Base-by-base conservation (phyloP, 2,113 vertebrate genomes). In the Tachysurus vachellii region DNA sequence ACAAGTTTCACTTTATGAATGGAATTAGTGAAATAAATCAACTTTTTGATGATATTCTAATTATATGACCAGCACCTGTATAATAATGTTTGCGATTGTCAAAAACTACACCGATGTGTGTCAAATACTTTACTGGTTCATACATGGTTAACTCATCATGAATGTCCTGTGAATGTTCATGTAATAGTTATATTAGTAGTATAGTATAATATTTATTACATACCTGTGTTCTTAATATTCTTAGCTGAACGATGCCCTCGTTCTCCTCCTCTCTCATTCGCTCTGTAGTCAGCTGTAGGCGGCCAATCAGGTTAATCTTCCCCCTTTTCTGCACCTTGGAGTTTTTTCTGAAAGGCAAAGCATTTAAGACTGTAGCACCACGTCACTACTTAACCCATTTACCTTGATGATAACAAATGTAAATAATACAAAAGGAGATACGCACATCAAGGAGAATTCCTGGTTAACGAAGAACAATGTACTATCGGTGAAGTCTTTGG, bases 401-500 rank as follows among this genome's bases (percentile, higher is more conserved):
- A 47, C 17, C 5, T 36, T 36, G 26, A 62, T 57, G 17, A 57
- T 7, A 8, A 84, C 2, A 13, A 73, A 56, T 21, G 12, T n/a
- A 68, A 62, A 59, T 44, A 36, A 28, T 68, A 2, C 56, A 86
- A 54, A 61, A 36, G 31, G 26, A 19, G 17, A 62, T 86, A 79
- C 9, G 0, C 96, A 99, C 98, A 99, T 99, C 92, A 99, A 96
- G 86, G 98, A 99, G 95, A 99, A 99, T 88, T 99, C 98, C 94
- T 99, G 99, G 95, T 99, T 99, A 92, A 99, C 97, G 84, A 96
- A 99, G 95, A 99, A 99, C 91, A 99, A 94, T 8, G 99, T 99
- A 93, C 99, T 97, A 92, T 99, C 99, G 88, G 97, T 96, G 90
- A 99, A 99, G 95, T 99, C 99, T 97, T 99, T 99, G 93, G 98